Base-by-base conservation (phyloP, 2,888 invertebrate genomes). In the Paralinhomoeus sp. region DNA sequence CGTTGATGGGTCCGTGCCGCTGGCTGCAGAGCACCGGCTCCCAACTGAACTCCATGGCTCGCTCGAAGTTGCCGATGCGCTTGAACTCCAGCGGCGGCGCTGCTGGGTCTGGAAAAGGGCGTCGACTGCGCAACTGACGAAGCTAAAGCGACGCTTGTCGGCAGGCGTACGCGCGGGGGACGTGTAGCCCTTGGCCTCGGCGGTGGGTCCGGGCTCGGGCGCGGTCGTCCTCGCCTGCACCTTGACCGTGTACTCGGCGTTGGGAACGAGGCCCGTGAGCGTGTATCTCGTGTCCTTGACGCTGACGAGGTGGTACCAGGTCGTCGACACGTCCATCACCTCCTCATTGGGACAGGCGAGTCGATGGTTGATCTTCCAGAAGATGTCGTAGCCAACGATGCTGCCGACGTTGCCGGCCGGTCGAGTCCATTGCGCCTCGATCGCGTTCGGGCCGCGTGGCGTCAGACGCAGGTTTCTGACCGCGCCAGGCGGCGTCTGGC, bases 321-420 rank as follows among this genome's bases (percentile, higher is more conserved):
- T 56, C 13, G 56, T 47, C 37, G 55, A 55, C 24, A 57, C 60
- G 40, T 62, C 60, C 20, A 55, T 41, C 20, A 60, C 60, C 40
- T 57, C 57, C 42, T 61, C 61, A 37, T 61, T 56, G 9, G 59
- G 58, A 49, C 61, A 61, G 5, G 61, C 58, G 24, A 61, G 47
- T n/a, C 61, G 54, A 41, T 58, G 56, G 42, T 61, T 60, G 27
- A 60, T 47, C 7, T 58, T 48, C 47, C 60, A 61, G 41, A 54
- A 56, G 50, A 61, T 58, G 47, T 61, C 61, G 48, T 61, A 61
- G 43, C 61, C 61, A 40, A 60, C 58, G 38, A 61, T 57, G 23
- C 52, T 52, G 41, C 61, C 61, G 2, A 54, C 48, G 41, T 56
- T 54, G 21, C 53, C 53, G 7, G 52, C 43, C 18, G 61, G 61